These are phyloP conservation scores for Cromileptes altivelis DNA, from an alignment of 2,113 vertebrate genomes.

Conservation along the genomic window DNA sequence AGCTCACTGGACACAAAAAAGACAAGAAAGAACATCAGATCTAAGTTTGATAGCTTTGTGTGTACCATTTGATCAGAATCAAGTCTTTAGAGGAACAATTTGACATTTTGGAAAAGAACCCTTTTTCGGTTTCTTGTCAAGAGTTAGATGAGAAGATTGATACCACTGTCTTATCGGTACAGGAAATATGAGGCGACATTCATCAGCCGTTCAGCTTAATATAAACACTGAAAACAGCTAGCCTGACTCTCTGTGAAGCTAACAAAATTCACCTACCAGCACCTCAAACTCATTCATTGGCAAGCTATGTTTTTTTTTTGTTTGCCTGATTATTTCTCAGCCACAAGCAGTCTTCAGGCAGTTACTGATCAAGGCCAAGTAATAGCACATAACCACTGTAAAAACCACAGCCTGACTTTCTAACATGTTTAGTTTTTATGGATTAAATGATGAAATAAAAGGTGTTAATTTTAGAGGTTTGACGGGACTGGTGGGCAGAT, in stretches of 20 bases:
- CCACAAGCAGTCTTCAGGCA: too few species aligned
- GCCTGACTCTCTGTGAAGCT: too few species aligned
- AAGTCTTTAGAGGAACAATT: neutral
- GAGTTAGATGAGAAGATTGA: neutral
- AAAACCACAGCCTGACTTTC: neutral
- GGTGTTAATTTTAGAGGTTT: slow-evolving; percentile 2
- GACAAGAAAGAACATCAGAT: neutral
- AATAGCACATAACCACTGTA: neutral
- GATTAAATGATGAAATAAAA: slow-evolving; percentile 22
- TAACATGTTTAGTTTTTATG: neutral
- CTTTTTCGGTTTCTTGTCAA: neutral
- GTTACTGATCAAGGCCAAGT: slow-evolving; percentile 2
- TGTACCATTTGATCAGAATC: neutral
- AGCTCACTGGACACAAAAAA: slow-evolving; percentile 87
- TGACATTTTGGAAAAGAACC: neutral
- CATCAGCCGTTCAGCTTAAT: neutral
- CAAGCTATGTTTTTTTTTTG: neutral
- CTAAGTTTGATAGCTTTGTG: neutral
- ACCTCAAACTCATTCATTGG: neutral
- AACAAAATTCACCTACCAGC: too few species aligned
- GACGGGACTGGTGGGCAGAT: neutral
- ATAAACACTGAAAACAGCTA: neutral
- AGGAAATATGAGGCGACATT: too few species aligned
- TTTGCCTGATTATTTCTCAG: neutral
- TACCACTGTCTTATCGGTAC: too few species aligned